Percentiles rank a stretch among this genome's conserved stretches.
Evolutionary conservation across 2,113 vertebrate species (phyloP).

Genomic region (Pavo muticus): DNA sequence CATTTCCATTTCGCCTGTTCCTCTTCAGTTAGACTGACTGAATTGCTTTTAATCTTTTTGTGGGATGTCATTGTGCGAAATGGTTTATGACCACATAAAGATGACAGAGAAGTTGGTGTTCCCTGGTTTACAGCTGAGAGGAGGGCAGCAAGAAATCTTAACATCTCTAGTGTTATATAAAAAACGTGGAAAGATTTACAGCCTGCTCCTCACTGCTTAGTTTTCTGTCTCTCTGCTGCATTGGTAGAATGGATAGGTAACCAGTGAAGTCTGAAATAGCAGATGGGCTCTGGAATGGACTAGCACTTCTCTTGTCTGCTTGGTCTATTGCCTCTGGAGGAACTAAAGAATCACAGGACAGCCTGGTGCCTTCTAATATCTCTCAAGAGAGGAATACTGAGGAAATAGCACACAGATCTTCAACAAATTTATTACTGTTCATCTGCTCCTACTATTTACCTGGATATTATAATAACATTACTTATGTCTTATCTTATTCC

Average conservation of each 20-base stretch:
- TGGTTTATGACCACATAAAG: background rate
- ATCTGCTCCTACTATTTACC: background rate
- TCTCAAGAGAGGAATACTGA: background rate
- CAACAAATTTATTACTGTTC: background rate
- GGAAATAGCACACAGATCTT: background rate
- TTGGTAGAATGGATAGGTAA: background rate
- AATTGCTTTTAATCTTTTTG: slow-evolving; percentile 4
- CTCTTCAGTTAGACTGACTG: background rate
- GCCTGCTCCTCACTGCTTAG: fast-evolving
- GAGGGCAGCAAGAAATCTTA: slow-evolving; percentile 29
- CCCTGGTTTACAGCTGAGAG: background rate
- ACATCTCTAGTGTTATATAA: background rate
- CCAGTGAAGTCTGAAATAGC: background rate
- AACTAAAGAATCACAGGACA: fast-evolving
- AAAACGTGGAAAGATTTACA: background rate
- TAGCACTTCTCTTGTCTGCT: background rate
- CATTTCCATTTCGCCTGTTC: background rate
- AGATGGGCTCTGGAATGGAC: background rate
- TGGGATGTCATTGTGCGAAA: background rate
- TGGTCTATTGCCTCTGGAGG: background rate
- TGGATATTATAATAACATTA: background rate
- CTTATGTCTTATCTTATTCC: background rate
- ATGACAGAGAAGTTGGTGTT: slow-evolving; percentile 19
- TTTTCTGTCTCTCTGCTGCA: background rate
- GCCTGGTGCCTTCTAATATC: background rate